Base-by-base conservation (phyloP, 2,888 invertebrate species). In the Tholera decimalis region DNA sequence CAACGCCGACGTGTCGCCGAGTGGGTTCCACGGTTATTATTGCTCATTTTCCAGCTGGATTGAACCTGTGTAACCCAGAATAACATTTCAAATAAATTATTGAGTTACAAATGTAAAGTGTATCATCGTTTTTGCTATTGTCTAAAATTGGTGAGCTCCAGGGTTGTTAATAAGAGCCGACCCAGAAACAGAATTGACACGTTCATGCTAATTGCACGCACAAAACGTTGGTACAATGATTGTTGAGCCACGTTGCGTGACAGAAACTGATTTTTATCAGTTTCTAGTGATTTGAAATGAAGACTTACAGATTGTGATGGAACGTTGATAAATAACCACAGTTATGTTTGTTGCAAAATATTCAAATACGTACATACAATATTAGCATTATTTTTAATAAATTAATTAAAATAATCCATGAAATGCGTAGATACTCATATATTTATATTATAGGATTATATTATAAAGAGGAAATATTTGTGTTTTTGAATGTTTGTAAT, bases 141-240 rank as follows among this genome's bases (percentile, higher is more conserved):
- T 67, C 46, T 77, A 47, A 47, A 68, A 62, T 68, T 60, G 37
- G 58, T 67, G 51, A 59, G 56, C 18, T 43, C 26, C 39, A 57
- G 55, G 54, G 64, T 47, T 73, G 80, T 71, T 82, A 79, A 80
- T 68, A 39, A 67, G 46, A 15, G 65, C 35, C 13, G 82, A 79
- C 80, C 82, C 77, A 82, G 71, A 82, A 71, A 72, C 56, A 55
- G 47, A 8, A 69, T 71, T 79, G 47, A 50, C 77, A 67, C 35
- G 15, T 33, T 26, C 22, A 22, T 69, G 66, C 47, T 80, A 80
- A 79, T 64, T 64, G 33, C 11, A 51, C 37, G 55, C 35, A 56
- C 39, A 61, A 60, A 51, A 55, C 13, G 24, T n/a, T n/a, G n/a
- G n/a, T 35, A 9, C 18, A 33, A 13, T 7, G 44, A 37, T 56